Base-by-base conservation (phyloP, 2,888 invertebrate genomes). In the Ernsta delagoae region DNA sequence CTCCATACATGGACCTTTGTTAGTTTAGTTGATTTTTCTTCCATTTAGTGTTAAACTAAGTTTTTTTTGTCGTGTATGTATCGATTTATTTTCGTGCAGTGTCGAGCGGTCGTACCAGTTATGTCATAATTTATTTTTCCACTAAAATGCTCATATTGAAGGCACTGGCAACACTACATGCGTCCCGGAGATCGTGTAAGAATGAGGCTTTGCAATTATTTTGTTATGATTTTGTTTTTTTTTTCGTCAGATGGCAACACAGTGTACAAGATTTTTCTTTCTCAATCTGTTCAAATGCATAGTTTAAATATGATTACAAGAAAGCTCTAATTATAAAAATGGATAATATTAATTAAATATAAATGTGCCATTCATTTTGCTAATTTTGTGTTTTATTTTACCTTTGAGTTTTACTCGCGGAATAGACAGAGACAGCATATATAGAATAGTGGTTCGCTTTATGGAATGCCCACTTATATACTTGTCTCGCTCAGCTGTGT, bases 291-390 rank as follows among this genome's bases (percentile, higher is more conserved):
- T 90, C 89, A 87, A 86, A 88, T 87, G 88, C 87, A 90, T 90
- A 91, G 87, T 87, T 82, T 90, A 86, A 88, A 82, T 84, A 86
- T 88, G 86, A 88, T 88, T 87, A 92, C 89, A 88, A 89, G 86
- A 90, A 92, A 92, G 89, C 88, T 92, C 88, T 92, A 89, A 93
- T 90, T 91, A 92, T 92, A 90, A 93, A 92, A 92, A 92, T 90
- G 90, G 89, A 92, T 93, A 92, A 92, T 93, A 88, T 89, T 93
- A 93, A 93, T 94, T 93, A 93, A 93, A 92, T 91, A 92, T 92
- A 92, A 92, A 93, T 93, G 93, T 94, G 93, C 93, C 94, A 93
- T 94, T 93, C 93, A 93, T 94, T 94, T 94, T 94, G 93, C 93
- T 92, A 93, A 82, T 82, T 77, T 81, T 83, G 91, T 84, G 90